A percentile compares a stretch with the other conserved stretches of the same genome.
Evolutionary conservation across 2,797 vertebrate genomes (phyloP).

Genomic region (Spinibarbus caldwelli): DNA sequence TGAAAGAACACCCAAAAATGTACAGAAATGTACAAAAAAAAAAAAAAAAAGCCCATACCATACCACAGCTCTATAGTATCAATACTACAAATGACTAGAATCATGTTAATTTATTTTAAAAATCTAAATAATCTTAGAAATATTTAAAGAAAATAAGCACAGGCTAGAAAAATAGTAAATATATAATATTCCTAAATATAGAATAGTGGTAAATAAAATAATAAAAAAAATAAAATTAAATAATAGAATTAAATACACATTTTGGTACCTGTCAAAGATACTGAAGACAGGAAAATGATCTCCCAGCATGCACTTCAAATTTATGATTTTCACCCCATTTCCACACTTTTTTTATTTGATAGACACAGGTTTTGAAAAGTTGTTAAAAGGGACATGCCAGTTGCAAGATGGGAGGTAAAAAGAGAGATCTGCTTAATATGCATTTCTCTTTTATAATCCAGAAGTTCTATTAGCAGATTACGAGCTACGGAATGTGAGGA

Average conservation of each 20-base stretch:
- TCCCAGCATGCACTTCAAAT: constrained; percentile 62
- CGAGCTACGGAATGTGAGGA: constrained; percentile 74
- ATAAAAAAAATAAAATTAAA: too few species aligned
- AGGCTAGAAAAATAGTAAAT: background rate
- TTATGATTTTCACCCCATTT: constrained; percentile 54
- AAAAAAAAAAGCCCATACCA: background rate
- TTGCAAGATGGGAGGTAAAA: constrained; percentile 75
- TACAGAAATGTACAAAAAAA: background rate
- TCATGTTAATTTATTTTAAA: background rate
- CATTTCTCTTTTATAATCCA: constrained; percentile 76
- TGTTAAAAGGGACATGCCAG: constrained; percentile 49
- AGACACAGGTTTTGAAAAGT: constrained; percentile 55
- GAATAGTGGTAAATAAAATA: background rate
- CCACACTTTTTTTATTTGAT: constrained; percentile 52
- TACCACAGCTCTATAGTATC: too few species aligned
- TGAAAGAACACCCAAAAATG: background rate
- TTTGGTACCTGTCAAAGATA: background rate
- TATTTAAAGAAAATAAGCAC: background rate
- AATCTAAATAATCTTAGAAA: background rate
- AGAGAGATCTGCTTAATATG: constrained; percentile 76
- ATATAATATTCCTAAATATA: background rate
- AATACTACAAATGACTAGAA: background rate
- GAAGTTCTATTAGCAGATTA: constrained; percentile 81
- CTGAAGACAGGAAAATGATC: background rate
- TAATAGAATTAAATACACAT: too few species aligned